Base-by-base conservation (phyloP, 2,888 invertebrate genomes). In the Clusia tigrina region DNA sequence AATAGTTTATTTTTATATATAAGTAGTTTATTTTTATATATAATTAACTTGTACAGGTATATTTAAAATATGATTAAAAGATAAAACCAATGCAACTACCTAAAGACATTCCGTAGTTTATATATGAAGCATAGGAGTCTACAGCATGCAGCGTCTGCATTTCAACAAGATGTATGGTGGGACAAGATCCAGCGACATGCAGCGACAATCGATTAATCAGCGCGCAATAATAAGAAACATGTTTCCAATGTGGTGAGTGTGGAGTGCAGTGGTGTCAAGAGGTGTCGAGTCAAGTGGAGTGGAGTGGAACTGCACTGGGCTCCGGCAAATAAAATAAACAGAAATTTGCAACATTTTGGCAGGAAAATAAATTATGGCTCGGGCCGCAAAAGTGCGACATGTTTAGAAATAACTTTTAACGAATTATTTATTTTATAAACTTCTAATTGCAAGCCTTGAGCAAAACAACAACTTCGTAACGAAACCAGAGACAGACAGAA, bases 141-240 rank as follows among this genome's bases (percentile, higher is more conserved):
- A 73, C 78, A 73, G 71, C 78, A 76, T 71, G 69, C 72, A 59
- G 54, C 46, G 51, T 26, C 42, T 71, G 69, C 78, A 65, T 67
- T 61, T 32, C 42, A 25, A 12, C 69, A 76, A 76, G 77, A 77
- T 71, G 70, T 73, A 78, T 78, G 67, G 72, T 71, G 71, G 67
- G 75, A 71, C 68, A 68, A 69, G 67, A 74, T 67, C 68, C 70
- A 74, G 73, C 72, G 78, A 77, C 78, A 77, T 66, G 71, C 78
- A 78, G 75, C 76, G 76, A 77, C 76, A 77, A 78, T 74, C 77
- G 74, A 77, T 78, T 77, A 78, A 77, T 77, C 76, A 78, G 78
- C 74, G 68, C 67, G 69, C 73, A 77, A 75, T 78, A 78, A 74
- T 76, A 77, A 76, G 77, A 74, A 78, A 78, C 78, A 76, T 77